phyloP scores from a whole-genome alignment of 2,797 vertebrate genomes.

The Cossypha dichroa region DNA sequence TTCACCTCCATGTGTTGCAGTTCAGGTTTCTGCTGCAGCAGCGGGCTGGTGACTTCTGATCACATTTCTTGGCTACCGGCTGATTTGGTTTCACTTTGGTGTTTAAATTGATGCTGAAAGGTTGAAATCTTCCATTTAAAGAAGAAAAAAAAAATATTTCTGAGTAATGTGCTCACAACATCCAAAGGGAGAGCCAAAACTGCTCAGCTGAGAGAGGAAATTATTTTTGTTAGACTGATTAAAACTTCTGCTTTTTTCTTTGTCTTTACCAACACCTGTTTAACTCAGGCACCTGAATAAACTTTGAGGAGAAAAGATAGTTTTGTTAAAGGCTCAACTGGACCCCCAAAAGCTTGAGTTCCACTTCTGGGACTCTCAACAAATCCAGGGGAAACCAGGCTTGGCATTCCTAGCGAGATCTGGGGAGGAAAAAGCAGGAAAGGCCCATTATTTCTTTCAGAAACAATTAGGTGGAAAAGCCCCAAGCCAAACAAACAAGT shows the following conservation, averaged over 20 bases:
- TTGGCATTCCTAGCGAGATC: not conserved
- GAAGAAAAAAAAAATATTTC: not conserved
- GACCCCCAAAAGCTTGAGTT: not conserved
- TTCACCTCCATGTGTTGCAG: not conserved
- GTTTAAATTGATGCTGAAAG: not conserved
- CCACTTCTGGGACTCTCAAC: not conserved
- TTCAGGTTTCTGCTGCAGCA: not conserved
- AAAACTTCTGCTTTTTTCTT: not conserved
- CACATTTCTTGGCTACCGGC: not conserved
- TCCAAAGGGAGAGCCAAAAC: not conserved
- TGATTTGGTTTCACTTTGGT: not conserved
- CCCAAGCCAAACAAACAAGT: not conserved
- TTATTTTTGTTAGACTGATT: conserved; percentile 14
- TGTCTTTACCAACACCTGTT: conserved; percentile 19
- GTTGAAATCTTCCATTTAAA: not conserved
- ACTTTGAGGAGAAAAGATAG: not conserved
- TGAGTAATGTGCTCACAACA: not conserved
- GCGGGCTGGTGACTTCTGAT: not conserved
- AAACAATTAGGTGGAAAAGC: not conserved
- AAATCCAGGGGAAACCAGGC: not conserved
- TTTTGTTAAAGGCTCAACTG: not conserved
- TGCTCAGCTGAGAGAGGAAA: not conserved
- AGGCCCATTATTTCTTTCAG: not conserved
- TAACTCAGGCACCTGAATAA: conserved; percentile 37
- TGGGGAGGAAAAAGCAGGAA: conserved; percentile 16